Evolutionary conservation across 2,888 invertebrate genomes (phyloP), one percentile per base, ranked within the genome.

Genomic region (Lithodes maja): DNA sequence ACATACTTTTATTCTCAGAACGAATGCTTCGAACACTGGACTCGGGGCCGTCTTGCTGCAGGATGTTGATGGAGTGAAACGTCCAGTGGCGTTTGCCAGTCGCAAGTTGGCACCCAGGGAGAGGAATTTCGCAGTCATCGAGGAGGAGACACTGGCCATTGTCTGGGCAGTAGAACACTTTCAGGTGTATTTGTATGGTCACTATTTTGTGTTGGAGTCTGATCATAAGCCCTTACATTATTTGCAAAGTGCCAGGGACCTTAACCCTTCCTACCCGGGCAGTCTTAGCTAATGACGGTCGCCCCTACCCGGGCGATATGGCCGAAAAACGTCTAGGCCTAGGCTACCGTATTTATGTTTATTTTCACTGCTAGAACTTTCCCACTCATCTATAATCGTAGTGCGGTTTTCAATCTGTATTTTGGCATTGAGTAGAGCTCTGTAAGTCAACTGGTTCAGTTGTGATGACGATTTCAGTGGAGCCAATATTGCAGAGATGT

Each of bases 171-270:
- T 77, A 17, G 33, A 77, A 1, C 49, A 77, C 49, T 77, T 33
- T 49, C 77, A 77, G 49, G 33, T 33, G 9, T 77, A 33, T 77
- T 49, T 77, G 49, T 77, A 77, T 77, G 77, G 77, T 33, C 77
- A 77, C 17, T 77, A 77, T 77, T 77, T 77, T 77, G 77, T 33
- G 49, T 49, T 77, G 33, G 77, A 77, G 49, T 77, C 77, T 7
- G 77, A 77, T 49, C 77, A 77, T 49, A 77, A 77, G 77, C 49
- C 77, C 49, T 77, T 77, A 49, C 77, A 33, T 49, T 77, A 77
- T 49, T 49, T 49, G 9, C 17, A 33, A 49, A 77, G 77, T 77
- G 49, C 77, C 17, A n/a, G 49, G 12, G 12, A 61, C 5, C 61
- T 5, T 5, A n/a, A n/a, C n/a, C n/a, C n/a, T n/a, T n/a, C n/a